Percentiles rank a stretch among this genome's conserved stretches.
phyloP scores from a whole-genome alignment of 1,140 invertebrate genomes.

The Tribolium castaneum region DNA sequence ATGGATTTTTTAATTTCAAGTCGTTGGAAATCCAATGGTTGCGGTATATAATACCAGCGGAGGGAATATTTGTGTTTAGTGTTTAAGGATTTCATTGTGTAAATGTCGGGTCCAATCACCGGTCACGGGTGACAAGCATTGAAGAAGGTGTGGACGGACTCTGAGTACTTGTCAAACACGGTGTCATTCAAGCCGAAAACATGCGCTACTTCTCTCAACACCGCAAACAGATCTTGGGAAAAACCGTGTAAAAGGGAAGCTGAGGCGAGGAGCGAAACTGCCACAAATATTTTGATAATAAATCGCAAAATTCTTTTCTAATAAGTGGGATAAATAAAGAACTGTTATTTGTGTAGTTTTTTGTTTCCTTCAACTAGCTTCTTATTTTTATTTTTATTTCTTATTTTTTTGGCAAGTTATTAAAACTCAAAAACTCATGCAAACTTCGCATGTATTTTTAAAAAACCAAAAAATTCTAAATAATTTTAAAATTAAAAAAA shows the following conservation, averaged over 20 bases:
- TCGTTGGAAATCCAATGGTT: not conserved
- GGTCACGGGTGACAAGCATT: constrained; percentile 51
- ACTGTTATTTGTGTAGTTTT: no score
- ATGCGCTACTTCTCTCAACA: constrained; percentile 25
- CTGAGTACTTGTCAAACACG: constrained; percentile 55
- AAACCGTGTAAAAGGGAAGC: not conserved
- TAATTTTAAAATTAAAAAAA: no score
- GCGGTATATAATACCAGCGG: not conserved
- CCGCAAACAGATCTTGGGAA: constrained; percentile 23
- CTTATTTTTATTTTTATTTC: no score
- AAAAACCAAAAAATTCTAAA: no score
- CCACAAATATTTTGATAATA: no score
- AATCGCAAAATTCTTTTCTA: no score
- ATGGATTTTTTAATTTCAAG: not conserved
- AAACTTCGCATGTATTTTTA: no score
- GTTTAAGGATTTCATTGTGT: constrained; percentile 45
- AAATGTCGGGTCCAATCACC: constrained; percentile 50
- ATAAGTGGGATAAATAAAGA: no score
- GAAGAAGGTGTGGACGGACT: constrained; percentile 53
- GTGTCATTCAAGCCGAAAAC: constrained; percentile 46
- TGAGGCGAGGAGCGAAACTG: no score
- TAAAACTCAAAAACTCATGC: no score
- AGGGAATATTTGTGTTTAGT: constrained; percentile 36
- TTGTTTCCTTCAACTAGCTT: no score
- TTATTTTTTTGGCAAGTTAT: no score